Conservation (phyloP, 2,797 vertebrate species). For the Pagetopsis macropterus region DNA sequence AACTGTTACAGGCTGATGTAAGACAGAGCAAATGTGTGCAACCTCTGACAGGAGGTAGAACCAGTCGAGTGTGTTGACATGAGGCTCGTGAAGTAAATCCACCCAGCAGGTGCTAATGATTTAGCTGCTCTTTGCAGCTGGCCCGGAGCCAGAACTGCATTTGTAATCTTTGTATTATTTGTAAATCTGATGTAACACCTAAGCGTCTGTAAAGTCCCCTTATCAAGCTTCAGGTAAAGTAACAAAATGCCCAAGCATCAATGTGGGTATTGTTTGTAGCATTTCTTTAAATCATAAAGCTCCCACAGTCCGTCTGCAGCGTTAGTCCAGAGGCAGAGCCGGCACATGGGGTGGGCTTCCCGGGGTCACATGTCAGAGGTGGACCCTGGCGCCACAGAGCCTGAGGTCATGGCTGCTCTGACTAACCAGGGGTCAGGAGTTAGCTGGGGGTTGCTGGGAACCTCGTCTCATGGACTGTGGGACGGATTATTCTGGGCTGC, state of each 20-base stretch:
- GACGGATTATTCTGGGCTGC: constrained; percentile 45
- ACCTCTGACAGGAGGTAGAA: constrained; percentile 10
- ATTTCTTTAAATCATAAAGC: background rate
- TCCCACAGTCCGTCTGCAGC: background rate
- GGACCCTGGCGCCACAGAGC: constrained; percentile 65
- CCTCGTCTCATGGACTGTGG: constrained; percentile 33
- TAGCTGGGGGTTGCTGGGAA: constrained; percentile 53
- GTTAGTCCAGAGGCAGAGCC: constrained; percentile 11
- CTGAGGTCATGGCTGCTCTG: constrained; percentile 62
- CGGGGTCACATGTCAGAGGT: constrained; percentile 66
- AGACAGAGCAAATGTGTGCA: constrained; percentile 22
- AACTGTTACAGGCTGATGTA: constrained; percentile 21
- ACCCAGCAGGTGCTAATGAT: constrained; percentile 24
- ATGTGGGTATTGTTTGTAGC: background rate
- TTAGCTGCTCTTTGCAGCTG: background rate
- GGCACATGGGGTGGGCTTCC: constrained; percentile 51
- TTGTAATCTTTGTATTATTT: background rate
- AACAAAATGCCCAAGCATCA: background rate
- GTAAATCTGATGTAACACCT: background rate
- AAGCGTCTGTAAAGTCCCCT: background rate
- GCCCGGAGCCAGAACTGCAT: constrained; percentile 2
- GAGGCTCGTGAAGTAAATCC: background rate
- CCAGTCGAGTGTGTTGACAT: constrained; percentile 26
- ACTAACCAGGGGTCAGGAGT: constrained; percentile 64
- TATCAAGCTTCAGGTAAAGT: background rate